These are phyloP conservation scores for Alcedo atthis DNA, from an alignment of 2,797 vertebrate genomes.

Conservation along the genomic window DNA sequence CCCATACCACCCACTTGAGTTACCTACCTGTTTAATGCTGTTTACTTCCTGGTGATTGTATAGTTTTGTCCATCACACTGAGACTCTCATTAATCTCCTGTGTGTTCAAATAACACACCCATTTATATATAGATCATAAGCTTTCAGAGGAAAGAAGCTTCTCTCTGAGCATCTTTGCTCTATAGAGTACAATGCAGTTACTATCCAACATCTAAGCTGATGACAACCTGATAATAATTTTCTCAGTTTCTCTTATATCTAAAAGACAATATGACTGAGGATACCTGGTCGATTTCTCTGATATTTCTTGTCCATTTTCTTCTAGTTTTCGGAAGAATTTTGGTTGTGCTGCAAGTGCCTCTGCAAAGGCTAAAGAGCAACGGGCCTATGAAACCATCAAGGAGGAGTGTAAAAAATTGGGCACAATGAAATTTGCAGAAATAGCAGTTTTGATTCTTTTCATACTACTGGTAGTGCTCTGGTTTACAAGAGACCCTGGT, in stretches of 20 bases:
- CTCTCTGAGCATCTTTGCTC: neutral
- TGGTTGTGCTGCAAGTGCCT: conserved; percentile 74
- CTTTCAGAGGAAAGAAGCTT: neutral
- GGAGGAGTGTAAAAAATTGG: conserved; percentile 82
- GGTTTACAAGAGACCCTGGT: conserved; percentile 94
- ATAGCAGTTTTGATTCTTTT: conserved; percentile 82
- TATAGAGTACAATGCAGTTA: neutral
- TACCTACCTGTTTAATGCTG: neutral
- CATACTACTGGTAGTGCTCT: conserved; percentile 83
- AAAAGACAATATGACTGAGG: neutral
- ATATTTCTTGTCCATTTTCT: neutral
- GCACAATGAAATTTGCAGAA: conserved; percentile 87
- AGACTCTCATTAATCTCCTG: neutral
- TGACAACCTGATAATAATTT: neutral
- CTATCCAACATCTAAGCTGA: neutral
- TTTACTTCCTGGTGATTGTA: neutral
- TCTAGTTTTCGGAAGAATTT: conserved; percentile 88
- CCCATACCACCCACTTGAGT: neutral
- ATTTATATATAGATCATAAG: neutral
- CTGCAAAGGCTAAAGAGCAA: conserved; percentile 50
- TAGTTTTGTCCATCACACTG: neutral
- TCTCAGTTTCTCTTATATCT: neutral
- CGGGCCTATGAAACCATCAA: conserved; percentile 83
- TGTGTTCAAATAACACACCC: neutral
- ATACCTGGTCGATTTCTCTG: neutral